A percentile compares a stretch with the other conserved stretches of the same genome.
Conservation (phyloP, 2,888 invertebrate species). For the Epinotia bilunana region DNA sequence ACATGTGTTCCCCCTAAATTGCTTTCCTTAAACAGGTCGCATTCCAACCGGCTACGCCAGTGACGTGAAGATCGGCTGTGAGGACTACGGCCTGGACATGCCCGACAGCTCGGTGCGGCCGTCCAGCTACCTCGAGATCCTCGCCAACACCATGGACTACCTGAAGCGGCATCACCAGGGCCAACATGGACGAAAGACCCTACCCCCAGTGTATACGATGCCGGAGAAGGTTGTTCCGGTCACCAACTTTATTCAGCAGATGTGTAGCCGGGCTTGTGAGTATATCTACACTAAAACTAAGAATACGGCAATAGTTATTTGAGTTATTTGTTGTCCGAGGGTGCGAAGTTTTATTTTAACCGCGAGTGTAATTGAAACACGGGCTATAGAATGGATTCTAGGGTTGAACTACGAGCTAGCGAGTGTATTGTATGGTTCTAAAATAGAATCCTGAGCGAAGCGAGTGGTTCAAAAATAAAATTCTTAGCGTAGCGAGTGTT, state of each 20-base stretch:
- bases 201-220: slow-evolving; percentile 72
- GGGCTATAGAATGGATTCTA: too few species aligned
- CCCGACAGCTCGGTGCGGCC: slow-evolving; percentile 56
- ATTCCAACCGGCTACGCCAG: slow-evolving; percentile 72
- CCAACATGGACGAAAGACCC: slow-evolving; percentile 34
- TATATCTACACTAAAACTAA: background rate
- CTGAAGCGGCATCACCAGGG: slow-evolving; percentile 57
- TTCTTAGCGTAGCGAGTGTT: too few species aligned
- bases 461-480: too few species aligned
- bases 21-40: slow-evolving; percentile 52
- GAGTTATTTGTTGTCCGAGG: too few species aligned
- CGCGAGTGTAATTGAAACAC: too few species aligned
- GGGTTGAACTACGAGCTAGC: too few species aligned
- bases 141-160: slow-evolving; percentile 70
- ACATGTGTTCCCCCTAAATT: too few species aligned
- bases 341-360: too few species aligned
- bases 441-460: too few species aligned
- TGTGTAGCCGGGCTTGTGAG: slow-evolving; percentile 68
- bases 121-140: slow-evolving; percentile 61
- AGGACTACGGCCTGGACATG: slow-evolving; percentile 63
- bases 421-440: too few species aligned
- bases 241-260: slow-evolving; percentile 64
- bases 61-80: slow-evolving; percentile 63
- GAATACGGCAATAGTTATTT: too few species aligned
- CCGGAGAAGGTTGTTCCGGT: slow-evolving; percentile 65